Base-by-base conservation (phyloP, 2,113 vertebrate genomes). In the Aphyosemion australe region DNA sequence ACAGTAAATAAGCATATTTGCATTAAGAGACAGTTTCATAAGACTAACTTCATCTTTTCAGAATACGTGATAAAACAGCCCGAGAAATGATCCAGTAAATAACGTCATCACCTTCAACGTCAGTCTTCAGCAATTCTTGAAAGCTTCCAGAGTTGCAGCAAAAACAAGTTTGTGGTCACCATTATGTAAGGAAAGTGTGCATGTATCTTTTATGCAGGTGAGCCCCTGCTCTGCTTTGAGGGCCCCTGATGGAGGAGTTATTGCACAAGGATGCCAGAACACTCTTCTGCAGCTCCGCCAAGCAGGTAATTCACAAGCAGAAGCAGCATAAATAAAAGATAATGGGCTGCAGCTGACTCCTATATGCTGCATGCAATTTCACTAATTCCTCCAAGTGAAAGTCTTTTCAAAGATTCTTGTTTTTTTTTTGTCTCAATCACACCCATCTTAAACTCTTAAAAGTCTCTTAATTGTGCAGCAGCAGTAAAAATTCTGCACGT, bases 151-250 rank as follows among this genome's bases (percentile, higher is more conserved):
- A 86, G 75, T 78, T 46, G 49, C 37, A 4, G 56, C 21, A 79
- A 87, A 80, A 77, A 76, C 64, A 80, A 71, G 79, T 79, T 61
- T 78, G 70, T 78, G 85, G 76, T 85, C 79, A 84, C 57, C 21
- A 77, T 93, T 92, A 88, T 61, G 71, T 88, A 69, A 65, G 73
- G 76, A 67, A 87, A 87, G 81, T 46, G 69, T 67, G 79, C 78
- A 91, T 92, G 85, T 85, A 90, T 92, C 89, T 91, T 92, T 91
- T 74, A 91, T 92, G 83, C 79, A 91, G 87, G 86, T 91, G 84
- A 91, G 76, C 76, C 82, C 80, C 71, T 65, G 78, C 85, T 89
- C 74, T 58, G 79, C 82, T 83, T 74, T 48, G 70, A 84, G 80
- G 82, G 80, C 72, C 76, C 78, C 88, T 87, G 83, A 89, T 90